A percentile compares a stretch with the other conserved stretches of the same genome.
These are phyloP conservation scores for Amiota mariae DNA, from an alignment of 2,888 invertebrate genomes.

Conservation along the genomic window DNA sequence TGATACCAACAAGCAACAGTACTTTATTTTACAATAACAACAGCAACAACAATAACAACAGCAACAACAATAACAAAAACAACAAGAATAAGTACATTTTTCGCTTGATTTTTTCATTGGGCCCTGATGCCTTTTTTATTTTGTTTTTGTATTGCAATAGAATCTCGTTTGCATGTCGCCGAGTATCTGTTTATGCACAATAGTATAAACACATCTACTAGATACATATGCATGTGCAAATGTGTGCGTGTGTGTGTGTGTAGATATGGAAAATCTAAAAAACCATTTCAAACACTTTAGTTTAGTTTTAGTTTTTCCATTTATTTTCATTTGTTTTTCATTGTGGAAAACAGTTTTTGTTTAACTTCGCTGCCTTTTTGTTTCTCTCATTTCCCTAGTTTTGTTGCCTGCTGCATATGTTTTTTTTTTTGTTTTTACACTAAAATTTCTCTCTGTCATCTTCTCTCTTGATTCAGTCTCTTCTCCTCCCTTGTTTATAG, in stretches of 20 bases:
- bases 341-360: conserved; percentile 11
- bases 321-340: neutral
- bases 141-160: neutral
- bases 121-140: neutral
- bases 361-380: neutral
- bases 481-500: neutral
- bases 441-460: neutral
- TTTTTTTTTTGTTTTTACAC: neutral
- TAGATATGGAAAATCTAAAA: conserved; percentile 17
- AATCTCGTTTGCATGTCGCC: neutral
- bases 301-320: neutral
- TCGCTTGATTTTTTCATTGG: conserved; percentile 12
- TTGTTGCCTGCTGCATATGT: neutral
- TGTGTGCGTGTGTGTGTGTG: neutral
- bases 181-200: neutral
- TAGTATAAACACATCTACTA: neutral
- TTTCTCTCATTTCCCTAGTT: neutral
- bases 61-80: conserved; percentile 1
- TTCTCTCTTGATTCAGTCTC: neutral
- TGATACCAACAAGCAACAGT: neutral
- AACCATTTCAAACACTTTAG: conserved; percentile 23
- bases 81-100: neutral
- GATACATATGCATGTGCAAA: neutral
- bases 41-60: neutral
- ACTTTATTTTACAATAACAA: neutral